phyloP scores from a whole-genome alignment of 1,140 invertebrate genomes.

The Drosophila lini region DNA sequence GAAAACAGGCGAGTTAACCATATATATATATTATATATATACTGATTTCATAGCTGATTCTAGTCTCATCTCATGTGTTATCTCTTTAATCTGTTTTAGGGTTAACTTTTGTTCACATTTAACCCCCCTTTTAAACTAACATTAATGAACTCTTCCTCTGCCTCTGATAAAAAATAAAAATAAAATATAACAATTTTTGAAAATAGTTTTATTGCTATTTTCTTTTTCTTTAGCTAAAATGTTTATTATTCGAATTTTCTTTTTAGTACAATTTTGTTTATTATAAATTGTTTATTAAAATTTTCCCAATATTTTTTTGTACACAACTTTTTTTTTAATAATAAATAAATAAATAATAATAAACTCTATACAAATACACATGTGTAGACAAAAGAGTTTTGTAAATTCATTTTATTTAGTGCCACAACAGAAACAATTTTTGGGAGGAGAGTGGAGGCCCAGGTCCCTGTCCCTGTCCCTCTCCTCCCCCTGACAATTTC shows the following conservation, averaged over 20 bases:
- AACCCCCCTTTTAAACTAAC: not conserved
- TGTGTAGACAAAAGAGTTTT: not conserved
- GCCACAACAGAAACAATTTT: conserved; percentile 1
- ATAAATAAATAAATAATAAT: not conserved
- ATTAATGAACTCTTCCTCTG: not conserved
- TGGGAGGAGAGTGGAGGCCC: not conserved
- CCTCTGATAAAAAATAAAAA: conserved; percentile 1
- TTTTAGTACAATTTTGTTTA: no score
- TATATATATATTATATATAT: not conserved
- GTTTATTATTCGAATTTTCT: no score
- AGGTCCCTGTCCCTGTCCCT: not conserved
- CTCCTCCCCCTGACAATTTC: not conserved
- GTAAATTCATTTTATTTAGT: conserved; percentile 42
- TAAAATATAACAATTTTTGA: not conserved
- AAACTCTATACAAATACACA: not conserved
- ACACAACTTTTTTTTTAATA: no score
- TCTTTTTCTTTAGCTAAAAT: no score
- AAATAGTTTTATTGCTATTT: not conserved
- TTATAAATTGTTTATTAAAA: no score
- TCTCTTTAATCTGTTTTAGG: conserved; percentile 29
- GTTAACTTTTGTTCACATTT: conserved; percentile 11
- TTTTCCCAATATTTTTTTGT: no score
- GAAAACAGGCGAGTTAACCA: no score
- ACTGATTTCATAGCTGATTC: not conserved
- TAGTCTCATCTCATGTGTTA: conserved; percentile 2